Conservation (phyloP, 2,888 invertebrate species). For the Nomada lathburiana region DNA sequence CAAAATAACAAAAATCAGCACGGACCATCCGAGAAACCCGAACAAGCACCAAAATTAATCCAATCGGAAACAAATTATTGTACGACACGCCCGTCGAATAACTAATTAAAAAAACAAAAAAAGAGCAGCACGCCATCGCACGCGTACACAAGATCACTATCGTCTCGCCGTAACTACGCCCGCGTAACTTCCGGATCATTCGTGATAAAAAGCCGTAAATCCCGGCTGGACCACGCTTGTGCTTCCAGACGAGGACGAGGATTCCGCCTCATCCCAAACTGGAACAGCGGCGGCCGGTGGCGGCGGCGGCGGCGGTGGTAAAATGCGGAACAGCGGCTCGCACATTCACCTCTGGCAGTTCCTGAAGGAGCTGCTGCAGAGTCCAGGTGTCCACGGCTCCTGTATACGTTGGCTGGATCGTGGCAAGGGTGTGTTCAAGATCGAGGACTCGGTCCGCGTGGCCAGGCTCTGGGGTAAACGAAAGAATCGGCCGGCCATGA, state of each 20-base stretch:
- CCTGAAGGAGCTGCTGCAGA: conserved; percentile 96
- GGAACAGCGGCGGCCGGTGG: conserved; percentile 5
- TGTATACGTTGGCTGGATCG: conserved; percentile 99
- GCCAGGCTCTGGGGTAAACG: conserved; percentile 99
- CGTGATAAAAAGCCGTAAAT: conserved; percentile 20
- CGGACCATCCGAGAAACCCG: too few relatives aligned
- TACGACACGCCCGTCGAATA: background rate
- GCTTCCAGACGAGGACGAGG: conserved; percentile 87
- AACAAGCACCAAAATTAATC: too few relatives aligned
- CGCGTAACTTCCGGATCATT: conserved; percentile 7
- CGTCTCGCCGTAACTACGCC: background rate
- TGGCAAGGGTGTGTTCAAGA: conserved; percentile 98
- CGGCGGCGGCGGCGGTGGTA: conserved; percentile 59
- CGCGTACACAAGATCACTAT: background rate
- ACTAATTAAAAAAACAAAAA: background rate
- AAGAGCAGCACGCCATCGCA: background rate
- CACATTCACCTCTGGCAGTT: conserved; percentile 99
- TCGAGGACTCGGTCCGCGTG: conserved; percentile 98
- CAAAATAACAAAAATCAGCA: too few relatives aligned
- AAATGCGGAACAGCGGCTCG: conserved; percentile 86
- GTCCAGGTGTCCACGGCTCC: conserved; percentile 94
- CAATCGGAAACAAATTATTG: too few relatives aligned
- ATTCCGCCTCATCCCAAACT: conserved; percentile 77
- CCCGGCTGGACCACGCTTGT: conserved; percentile 52
- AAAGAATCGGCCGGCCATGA: conserved; percentile 99